phyloP scores from a whole-genome alignment of 2,797 vertebrate genomes.

The Sebastes kiyomatsui region DNA sequence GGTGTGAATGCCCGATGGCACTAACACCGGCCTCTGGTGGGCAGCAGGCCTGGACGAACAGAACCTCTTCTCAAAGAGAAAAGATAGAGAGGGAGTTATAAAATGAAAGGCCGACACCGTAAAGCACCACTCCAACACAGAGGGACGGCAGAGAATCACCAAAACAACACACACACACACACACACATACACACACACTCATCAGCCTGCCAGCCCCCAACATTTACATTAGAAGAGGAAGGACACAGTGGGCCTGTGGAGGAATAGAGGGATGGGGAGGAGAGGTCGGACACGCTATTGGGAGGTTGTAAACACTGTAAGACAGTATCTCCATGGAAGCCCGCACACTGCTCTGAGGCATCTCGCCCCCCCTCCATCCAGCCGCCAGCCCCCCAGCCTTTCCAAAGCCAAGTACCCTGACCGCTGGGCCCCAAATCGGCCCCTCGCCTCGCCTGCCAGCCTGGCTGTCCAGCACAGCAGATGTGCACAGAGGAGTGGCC shows the following conservation, averaged over 20 bases:
- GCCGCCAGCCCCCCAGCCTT: slow-evolving; percentile 56
- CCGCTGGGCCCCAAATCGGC: slow-evolving; percentile 49
- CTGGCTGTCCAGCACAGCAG: slow-evolving; percentile 81
- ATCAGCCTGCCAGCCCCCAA: slow-evolving; percentile 67
- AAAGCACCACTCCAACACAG: slow-evolving; percentile 63
- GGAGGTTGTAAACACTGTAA: slow-evolving; percentile 83
- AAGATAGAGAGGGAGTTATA: slow-evolving; percentile 59
- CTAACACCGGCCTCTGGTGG: slow-evolving; percentile 55
- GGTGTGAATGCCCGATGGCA: slow-evolving; percentile 64
- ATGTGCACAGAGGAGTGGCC: slow-evolving; percentile 80
- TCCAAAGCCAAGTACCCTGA: slow-evolving; percentile 70
- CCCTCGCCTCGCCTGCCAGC: slow-evolving; percentile 69
- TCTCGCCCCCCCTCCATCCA: slow-evolving; percentile 60
- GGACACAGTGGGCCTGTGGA: slow-evolving; percentile 71
- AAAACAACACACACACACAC: slow-evolving; percentile 58
- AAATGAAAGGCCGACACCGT: slow-evolving; percentile 66
- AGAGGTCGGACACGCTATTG: slow-evolving; percentile 68
- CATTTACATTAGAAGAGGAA: slow-evolving; percentile 85
- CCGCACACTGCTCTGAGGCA: slow-evolving; percentile 75
- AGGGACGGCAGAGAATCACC: slow-evolving; percentile 65
- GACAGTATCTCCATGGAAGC: slow-evolving; percentile 84
- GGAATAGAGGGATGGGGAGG: slow-evolving; percentile 64
- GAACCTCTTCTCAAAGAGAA: slow-evolving; percentile 61
- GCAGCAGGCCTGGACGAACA: slow-evolving; percentile 68
- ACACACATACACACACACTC: slow-evolving; percentile 33